Percentiles rank a stretch among this genome's conserved stretches.
These are phyloP conservation scores for Thymallus thymallus DNA, from an alignment of 2,113 vertebrate species.

Conservation along the genomic window DNA sequence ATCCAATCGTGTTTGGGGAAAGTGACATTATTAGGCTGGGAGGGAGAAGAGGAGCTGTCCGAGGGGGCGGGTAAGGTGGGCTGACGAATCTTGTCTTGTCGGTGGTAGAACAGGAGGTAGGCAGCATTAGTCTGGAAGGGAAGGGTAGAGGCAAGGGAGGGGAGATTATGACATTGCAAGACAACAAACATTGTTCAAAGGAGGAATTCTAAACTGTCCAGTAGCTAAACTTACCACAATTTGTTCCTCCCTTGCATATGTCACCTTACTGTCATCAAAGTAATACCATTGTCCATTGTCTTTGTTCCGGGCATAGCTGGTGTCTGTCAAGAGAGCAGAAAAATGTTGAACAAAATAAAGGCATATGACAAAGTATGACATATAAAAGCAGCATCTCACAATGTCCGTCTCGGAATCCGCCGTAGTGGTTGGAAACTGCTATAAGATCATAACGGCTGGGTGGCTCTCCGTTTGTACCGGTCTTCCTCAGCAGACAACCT, in stretches of 20 bases:
- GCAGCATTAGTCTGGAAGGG: slow-evolving; percentile 80
- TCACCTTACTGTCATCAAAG: slow-evolving; percentile 86
- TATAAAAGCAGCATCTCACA: slow-evolving; percentile 65
- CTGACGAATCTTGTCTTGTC: slow-evolving; percentile 79
- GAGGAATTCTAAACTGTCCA: too few species aligned
- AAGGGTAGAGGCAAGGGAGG: not conserved
- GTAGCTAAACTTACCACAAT: slow-evolving; percentile 73
- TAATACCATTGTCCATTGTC: slow-evolving; percentile 87
- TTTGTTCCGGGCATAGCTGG: slow-evolving; percentile 84
- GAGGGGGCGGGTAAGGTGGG: slow-evolving; percentile 55
- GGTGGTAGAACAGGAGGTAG: slow-evolving; percentile 86
- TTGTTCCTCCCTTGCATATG: slow-evolving; percentile 78
- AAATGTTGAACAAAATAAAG: not conserved
- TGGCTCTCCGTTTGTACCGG: slow-evolving; percentile 61
- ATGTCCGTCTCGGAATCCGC: slow-evolving; percentile 85
- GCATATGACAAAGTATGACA: not conserved
- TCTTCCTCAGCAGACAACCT: slow-evolving; percentile 77
- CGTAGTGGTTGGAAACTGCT: slow-evolving; percentile 87
- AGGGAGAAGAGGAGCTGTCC: slow-evolving; percentile 32
- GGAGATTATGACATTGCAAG: not conserved
- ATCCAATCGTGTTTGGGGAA: slow-evolving; percentile 34
- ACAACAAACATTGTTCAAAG: too few species aligned
- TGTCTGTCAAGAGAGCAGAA: slow-evolving; percentile 67
- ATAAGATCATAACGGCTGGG: slow-evolving; percentile 86
- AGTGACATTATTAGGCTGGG: slow-evolving; percentile 42